Evolutionary conservation across 2,113 vertebrate species (phyloP), one percentile per base, ranked within the genome.

Genomic region (Callipepla californica): DNA sequence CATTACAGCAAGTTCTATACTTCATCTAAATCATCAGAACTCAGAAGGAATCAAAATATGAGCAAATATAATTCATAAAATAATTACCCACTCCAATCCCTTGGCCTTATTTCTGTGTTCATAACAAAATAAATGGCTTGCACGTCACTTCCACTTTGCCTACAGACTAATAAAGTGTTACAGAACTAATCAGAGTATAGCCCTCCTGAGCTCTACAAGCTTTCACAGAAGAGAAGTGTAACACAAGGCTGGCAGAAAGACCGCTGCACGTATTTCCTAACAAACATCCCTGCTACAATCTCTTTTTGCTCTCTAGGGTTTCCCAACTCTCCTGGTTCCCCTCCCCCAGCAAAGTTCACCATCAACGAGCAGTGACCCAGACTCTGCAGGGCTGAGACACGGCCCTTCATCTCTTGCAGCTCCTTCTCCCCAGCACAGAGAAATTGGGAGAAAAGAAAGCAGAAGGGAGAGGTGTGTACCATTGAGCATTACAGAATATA

Each of bases 1-100:
- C 21, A 28, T 0, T 1, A 32, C 7, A 28, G 7, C 7, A 44
- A 69, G 36, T 66, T 50, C 67, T 0, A 7, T 6, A 50, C 25
- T 55, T 70, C 8, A 65, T 32, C 53, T 48, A 74, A 77, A 21
- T n/a, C 26, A 44, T 18, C 42, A 1, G 0, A 67, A 55, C 78
- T 67, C 45, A 67, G n/a, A 59, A 12, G 44, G 9, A 51, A 14
- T 42, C 51, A 87, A 59, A 59, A 44, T 55, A 87, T 50, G 18
- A 12, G 6, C 34, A 72, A 55, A 36, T 25, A 42, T n/a, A 3
- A 1, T 40, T 38, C n/a, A 53, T 42, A 19, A 84, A 80, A 55
- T 48, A 58, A 1, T 36, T 8, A 14, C 12, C 26, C 13, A 32
- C 18, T 42, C 50, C 30, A 40, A 21, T 62, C 11, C 40, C 18